Conservation (phyloP, 2,113 vertebrate species). For the Nansenia antarctica region DNA sequence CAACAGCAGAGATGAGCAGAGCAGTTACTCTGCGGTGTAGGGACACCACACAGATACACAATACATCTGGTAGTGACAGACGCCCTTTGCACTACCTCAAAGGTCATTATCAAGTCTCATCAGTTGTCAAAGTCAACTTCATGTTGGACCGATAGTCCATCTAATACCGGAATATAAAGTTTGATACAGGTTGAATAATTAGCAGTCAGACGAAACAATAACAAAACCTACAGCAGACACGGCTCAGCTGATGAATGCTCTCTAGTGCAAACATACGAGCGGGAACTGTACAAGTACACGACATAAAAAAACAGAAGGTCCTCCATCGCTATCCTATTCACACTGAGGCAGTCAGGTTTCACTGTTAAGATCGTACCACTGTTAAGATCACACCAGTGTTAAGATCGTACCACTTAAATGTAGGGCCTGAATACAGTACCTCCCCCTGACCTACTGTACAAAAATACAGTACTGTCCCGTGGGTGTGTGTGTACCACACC, state of each 20-base stretch:
- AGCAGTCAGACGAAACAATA: not conserved
- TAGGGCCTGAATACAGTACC: not conserved
- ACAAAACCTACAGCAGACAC: not conserved
- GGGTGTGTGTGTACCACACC: no score
- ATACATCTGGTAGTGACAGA: not conserved
- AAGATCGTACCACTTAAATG: not conserved
- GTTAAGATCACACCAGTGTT: not conserved
- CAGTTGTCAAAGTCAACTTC: not conserved
- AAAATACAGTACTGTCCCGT: no score
- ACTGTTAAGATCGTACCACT: not conserved
- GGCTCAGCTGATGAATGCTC: not conserved
- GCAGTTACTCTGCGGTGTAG: not conserved
- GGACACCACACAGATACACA: not conserved
- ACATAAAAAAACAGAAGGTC: constrained; percentile 4
- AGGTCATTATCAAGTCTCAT: not conserved
- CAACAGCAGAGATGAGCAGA: not conserved
- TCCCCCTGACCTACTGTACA: not conserved
- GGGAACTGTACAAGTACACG: constrained; percentile 6
- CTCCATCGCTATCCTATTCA: not conserved
- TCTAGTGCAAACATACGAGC: not conserved
- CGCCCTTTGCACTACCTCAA: not conserved
- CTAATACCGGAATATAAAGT: not conserved
- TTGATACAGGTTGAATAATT: not conserved
- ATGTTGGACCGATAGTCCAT: not conserved
- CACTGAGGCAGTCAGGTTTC: not conserved